A percentile compares a stretch with the other conserved stretches of the same genome.
These are phyloP conservation scores for Melolontha melolontha DNA, from an alignment of 2,888 invertebrate species.

Conservation along the genomic window DNA sequence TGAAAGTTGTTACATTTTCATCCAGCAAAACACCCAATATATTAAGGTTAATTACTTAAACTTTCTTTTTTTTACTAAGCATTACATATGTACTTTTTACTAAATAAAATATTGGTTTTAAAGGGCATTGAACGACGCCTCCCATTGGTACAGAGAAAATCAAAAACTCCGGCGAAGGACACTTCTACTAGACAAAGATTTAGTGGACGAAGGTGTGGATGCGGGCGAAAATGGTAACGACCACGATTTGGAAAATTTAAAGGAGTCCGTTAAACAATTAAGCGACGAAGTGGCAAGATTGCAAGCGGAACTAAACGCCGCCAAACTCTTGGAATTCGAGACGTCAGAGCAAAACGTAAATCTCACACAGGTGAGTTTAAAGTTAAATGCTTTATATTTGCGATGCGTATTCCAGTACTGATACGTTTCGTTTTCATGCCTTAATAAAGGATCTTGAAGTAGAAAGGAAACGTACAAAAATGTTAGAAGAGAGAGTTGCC, in stretches of 20 bases:
- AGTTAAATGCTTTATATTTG: not conserved
- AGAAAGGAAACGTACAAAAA: constrained; percentile 65
- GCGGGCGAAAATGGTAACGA: constrained; percentile 69
- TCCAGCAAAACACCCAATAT: too few species aligned
- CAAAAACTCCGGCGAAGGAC: constrained; percentile 78
- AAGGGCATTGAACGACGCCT: constrained; percentile 77
- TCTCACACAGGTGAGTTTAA: constrained; percentile 66
- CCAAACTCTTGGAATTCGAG: constrained; percentile 77
- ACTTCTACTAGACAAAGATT: constrained; percentile 71
- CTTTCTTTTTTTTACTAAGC: too few species aligned
- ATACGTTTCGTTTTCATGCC: not conserved
- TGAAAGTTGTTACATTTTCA: too few species aligned
- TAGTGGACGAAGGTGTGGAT: constrained; percentile 69
- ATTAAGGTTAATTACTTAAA: too few species aligned
- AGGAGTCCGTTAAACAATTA: constrained; percentile 75
- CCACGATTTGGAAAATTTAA: constrained; percentile 76
- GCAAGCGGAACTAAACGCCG: constrained; percentile 75
- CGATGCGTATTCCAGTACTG: not conserved
- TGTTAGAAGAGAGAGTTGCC: constrained; percentile 70
- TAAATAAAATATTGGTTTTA: not conserved
- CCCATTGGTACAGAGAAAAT: constrained; percentile 83
- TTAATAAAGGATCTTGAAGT: constrained; percentile 67
- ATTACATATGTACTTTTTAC: too few species aligned
- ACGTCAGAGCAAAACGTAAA: constrained; percentile 75
- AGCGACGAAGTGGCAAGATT: constrained; percentile 74